Percentiles rank a stretch among this genome's conserved stretches.
Conservation (phyloP, 2,797 vertebrate species). For the Valencia hispanica region DNA sequence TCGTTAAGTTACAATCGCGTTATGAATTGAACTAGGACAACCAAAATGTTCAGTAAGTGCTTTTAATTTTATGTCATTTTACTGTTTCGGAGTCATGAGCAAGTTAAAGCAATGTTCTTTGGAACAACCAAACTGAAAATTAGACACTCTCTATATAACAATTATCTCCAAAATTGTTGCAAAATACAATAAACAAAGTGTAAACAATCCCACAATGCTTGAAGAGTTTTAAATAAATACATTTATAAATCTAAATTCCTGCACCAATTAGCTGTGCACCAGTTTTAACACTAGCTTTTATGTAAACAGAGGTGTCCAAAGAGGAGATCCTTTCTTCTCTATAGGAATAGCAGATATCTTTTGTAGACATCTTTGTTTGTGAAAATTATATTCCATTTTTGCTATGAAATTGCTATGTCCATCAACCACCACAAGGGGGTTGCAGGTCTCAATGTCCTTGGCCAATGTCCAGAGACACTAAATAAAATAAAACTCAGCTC, state of each 20-base stretch:
- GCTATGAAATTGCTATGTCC: neutral
- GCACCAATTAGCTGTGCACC: neutral
- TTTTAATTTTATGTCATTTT: too few relatives aligned
- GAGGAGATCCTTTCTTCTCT: neutral
- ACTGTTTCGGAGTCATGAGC: too few relatives aligned
- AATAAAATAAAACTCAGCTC: neutral
- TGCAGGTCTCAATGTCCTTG: neutral
- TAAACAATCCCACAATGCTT: neutral
- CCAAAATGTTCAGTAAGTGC: too few relatives aligned
- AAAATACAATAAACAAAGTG: neutral
- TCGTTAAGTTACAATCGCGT: too few relatives aligned
- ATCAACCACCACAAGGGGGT: neutral
- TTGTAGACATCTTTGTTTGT: neutral
- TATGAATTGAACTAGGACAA: too few relatives aligned
- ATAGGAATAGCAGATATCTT: neutral
- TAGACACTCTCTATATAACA: neutral
- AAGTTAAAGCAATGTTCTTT: neutral
- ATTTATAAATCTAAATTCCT: neutral
- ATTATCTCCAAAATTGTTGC: neutral
- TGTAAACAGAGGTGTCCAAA: neutral
- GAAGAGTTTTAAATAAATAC: neutral
- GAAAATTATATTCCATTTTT: neutral
- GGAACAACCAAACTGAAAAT: neutral
- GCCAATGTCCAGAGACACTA: neutral
- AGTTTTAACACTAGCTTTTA: too few relatives aligned